phyloP scores from a whole-genome alignment of 1,140 invertebrate species.

The Saxidomus purpurata region DNA sequence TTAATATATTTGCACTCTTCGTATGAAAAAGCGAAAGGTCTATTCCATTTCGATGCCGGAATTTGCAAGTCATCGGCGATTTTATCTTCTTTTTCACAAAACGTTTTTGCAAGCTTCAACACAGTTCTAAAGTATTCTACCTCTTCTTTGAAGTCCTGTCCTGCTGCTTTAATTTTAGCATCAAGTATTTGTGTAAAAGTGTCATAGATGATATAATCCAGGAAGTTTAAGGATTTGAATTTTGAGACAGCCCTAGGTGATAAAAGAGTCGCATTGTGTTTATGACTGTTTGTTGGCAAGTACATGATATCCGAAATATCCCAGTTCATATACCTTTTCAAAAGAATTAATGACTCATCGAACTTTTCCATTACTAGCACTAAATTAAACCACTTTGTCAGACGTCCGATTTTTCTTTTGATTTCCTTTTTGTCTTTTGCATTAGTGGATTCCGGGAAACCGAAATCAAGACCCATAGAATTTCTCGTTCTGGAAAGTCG shows the following conservation, averaged over 20 bases:
- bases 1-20: slow-evolving; percentile 1
- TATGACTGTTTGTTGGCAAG: slow-evolving; percentile 44
- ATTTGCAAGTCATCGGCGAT: neutral
- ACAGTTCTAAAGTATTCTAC: slow-evolving; percentile 22
- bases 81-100: neutral
- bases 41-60: neutral
- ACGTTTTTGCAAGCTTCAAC: neutral
- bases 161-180: neutral
- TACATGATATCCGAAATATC: slow-evolving; percentile 85
- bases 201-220: slow-evolving; percentile 56
- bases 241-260: neutral
- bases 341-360: slow-evolving; percentile 87
- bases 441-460: neutral
- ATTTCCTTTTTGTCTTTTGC: neutral
- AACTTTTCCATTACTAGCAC: slow-evolving; percentile 88
- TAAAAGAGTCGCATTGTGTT: neutral
- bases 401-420: slow-evolving; percentile 24
- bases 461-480: slow-evolving; percentile 46
- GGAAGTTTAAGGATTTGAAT: neutral
- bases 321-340: slow-evolving; percentile 87
- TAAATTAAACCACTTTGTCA: slow-evolving; percentile 85
- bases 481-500: slow-evolving; percentile 28
- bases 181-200: slow-evolving; percentile 11
- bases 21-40: neutral
- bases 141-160: neutral